Evolutionary conservation across 2,888 invertebrate genomes (phyloP).

Genomic region (Nomada hirtipes): DNA sequence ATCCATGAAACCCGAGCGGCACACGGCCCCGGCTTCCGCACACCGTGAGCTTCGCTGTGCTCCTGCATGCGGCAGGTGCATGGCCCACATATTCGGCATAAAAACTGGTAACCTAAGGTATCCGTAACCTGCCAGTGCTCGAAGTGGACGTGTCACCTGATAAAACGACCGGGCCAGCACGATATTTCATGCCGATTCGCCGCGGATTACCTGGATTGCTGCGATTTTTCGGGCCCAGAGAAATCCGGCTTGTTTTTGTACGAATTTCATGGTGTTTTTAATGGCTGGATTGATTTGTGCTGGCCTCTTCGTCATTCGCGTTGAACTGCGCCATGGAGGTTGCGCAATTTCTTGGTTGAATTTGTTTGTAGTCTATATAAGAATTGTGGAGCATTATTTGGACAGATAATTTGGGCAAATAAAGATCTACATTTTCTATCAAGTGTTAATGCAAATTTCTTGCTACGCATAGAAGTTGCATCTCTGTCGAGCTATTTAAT

Average conservation of each 20-base stretch:
- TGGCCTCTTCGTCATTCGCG: too few species aligned
- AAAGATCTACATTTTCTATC: too few species aligned
- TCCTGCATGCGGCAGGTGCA: constrained; percentile 73
- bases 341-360: too few species aligned
- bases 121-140: constrained; percentile 54
- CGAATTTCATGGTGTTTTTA: not conserved
- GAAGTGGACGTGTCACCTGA: constrained; percentile 47
- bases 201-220: constrained; percentile 18
- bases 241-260: not conserved
- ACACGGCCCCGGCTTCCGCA: constrained; percentile 60
- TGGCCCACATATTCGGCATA: constrained; percentile 75
- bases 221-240: not conserved
- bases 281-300: not conserved
- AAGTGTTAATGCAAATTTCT: too few species aligned
- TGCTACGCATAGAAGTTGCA: too few species aligned
- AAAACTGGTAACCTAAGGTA: constrained; percentile 76
- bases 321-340: too few species aligned
- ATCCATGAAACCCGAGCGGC: constrained; percentile 67
- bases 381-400: not conserved
- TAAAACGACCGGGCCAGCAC: constrained; percentile 36
- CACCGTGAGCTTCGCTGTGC: constrained; percentile 40
- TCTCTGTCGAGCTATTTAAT: too few species aligned
- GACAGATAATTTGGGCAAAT: not conserved
- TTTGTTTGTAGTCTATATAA: not conserved
- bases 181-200: constrained; percentile 49